phyloP scores from a whole-genome alignment of 1,140 invertebrate genomes.

The Asbolus verrucosus region DNA sequence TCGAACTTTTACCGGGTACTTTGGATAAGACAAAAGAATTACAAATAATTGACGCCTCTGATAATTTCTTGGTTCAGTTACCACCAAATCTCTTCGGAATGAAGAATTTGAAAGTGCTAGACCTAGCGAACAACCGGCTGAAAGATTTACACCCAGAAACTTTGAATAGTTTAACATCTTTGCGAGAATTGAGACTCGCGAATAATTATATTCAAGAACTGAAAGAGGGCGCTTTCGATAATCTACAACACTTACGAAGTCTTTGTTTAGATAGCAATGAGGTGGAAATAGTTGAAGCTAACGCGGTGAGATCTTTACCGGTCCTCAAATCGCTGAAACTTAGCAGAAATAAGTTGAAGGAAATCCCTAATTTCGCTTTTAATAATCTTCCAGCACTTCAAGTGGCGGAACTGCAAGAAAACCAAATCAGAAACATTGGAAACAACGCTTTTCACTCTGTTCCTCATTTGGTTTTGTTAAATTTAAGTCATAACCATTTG shows the following conservation, averaged over 20 bases:
- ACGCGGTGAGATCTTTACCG: slow-evolving; percentile 80
- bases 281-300: slow-evolving; percentile 79
- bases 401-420: slow-evolving; percentile 84
- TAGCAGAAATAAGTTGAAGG: slow-evolving; percentile 79
- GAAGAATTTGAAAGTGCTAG: slow-evolving; percentile 76
- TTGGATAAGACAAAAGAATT: slow-evolving; percentile 77
- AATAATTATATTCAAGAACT: slow-evolving; percentile 82
- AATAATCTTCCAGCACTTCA: slow-evolving; percentile 80
- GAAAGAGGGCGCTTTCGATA: slow-evolving; percentile 77
- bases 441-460: slow-evolving; percentile 82
- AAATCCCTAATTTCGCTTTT: slow-evolving; percentile 80
- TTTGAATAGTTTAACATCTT: slow-evolving; percentile 74
- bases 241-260: slow-evolving; percentile 76
- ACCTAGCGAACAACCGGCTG: slow-evolving; percentile 85
- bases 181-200: slow-evolving; percentile 76
- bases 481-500: slow-evolving; percentile 84
- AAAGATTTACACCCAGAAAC: slow-evolving; percentile 75
- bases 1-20: slow-evolving; percentile 73
- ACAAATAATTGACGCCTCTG: slow-evolving; percentile 80
- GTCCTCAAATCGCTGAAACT: slow-evolving; percentile 82
- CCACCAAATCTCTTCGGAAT: slow-evolving; percentile 77
- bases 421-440: slow-evolving; percentile 75
- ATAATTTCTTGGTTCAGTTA: slow-evolving; percentile 81
- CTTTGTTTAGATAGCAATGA: slow-evolving; percentile 87
- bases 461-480: slow-evolving; percentile 82